A percentile compares a stretch with the other conserved stretches of the same genome.
Evolutionary conservation across 2,888 invertebrate genomes (phyloP).

Genomic region (Diarsia mendica): DNA sequence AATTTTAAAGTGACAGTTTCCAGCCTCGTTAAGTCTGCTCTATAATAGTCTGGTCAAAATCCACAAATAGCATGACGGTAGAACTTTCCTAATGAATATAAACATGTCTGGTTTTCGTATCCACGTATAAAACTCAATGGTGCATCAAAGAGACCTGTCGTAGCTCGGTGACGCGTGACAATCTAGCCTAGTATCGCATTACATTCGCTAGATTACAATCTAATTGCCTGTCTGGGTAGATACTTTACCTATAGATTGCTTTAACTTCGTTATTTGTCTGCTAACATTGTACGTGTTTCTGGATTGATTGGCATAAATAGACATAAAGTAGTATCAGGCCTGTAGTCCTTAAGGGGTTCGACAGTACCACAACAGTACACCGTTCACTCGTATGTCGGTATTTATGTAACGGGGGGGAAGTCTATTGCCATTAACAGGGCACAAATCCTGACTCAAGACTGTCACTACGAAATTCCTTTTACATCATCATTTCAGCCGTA

Average conservation of each 20-base stretch:
- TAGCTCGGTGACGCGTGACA: slow-evolving; percentile 32
- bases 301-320: slow-evolving; percentile 24
- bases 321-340: background rate
- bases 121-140: slow-evolving; percentile 26
- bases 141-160: slow-evolving; percentile 53
- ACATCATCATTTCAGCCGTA: too few relatives aligned
- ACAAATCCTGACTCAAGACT: background rate
- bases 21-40: background rate
- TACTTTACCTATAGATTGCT: slow-evolving; percentile 7
- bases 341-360: background rate
- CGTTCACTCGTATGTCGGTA: too few relatives aligned
- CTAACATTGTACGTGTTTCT: slow-evolving; percentile 5
- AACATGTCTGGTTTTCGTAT: background rate
- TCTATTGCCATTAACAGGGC: background rate
- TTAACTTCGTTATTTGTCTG: background rate
- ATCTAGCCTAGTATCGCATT: slow-evolving; percentile 4
- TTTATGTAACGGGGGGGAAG: background rate
- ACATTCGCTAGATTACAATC: slow-evolving; percentile 23
- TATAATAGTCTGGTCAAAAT: background rate
- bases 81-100: background rate
- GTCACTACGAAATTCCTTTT: too few relatives aligned
- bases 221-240: slow-evolving; percentile 19
- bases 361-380: background rate
- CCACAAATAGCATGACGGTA: background rate
- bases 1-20: background rate